These are phyloP conservation scores for Epinephelus lanceolatus DNA, from an alignment of 2,113 vertebrate genomes.

Conservation along the genomic window DNA sequence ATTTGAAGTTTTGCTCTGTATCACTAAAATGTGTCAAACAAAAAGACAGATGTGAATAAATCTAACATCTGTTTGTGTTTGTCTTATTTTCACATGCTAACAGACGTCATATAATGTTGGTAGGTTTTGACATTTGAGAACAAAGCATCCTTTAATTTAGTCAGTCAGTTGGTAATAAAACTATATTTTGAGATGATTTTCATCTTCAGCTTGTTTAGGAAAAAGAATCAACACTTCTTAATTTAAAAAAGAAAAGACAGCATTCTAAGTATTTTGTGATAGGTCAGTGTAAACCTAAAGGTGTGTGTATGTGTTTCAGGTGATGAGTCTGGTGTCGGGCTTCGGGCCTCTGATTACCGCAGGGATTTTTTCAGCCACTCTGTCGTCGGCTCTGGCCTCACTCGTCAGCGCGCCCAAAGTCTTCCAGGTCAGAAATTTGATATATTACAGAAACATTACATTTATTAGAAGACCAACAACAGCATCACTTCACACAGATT, in stretches of 20 bases:
- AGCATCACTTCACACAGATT: background rate
- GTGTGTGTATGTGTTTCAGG: slow-evolving; percentile 79
- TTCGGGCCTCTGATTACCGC: slow-evolving; percentile 96
- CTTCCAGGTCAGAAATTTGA: slow-evolving; percentile 88
- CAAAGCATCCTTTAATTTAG: background rate
- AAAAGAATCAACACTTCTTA: background rate
- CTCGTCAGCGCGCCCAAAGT: slow-evolving; percentile 98
- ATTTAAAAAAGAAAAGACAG: no score
- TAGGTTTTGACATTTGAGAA: background rate
- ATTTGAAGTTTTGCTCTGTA: background rate
- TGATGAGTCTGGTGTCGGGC: slow-evolving; percentile 95
- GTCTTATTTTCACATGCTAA: background rate
- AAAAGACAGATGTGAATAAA: background rate
- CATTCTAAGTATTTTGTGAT: no score
- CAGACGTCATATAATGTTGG: background rate
- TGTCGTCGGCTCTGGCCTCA: slow-evolving; percentile 96
- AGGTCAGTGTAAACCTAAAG: background rate
- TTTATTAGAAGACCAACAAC: background rate
- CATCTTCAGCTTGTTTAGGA: background rate
- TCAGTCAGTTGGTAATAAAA: background rate
- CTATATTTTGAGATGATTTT: background rate
- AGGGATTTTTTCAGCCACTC: slow-evolving; percentile 96
- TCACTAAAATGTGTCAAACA: background rate
- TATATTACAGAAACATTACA: background rate
- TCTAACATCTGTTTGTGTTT: slow-evolving; percentile 9